Evolutionary conservation across 2,888 invertebrate species (phyloP), one percentile per base, ranked within the genome.

Genomic region (Formica aserva): DNA sequence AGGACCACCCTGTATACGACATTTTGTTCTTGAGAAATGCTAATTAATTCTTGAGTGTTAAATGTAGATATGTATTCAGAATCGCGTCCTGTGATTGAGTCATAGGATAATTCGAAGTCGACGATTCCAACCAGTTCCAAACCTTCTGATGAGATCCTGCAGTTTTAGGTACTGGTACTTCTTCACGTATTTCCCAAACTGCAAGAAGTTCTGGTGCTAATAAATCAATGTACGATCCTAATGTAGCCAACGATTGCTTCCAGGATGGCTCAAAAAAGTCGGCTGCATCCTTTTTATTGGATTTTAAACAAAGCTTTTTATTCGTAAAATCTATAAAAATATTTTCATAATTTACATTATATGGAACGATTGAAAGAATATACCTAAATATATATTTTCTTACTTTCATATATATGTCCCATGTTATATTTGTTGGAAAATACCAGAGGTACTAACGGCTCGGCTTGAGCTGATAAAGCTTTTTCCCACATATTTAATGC

Each of bases 101-200:
- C 11, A 55, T 55, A 15, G 74, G 41, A 45, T 60, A 3, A 29
- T 84, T 87, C 6, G 82, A 77, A n/a, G 81, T 85, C 9, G 91
- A 75, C 32, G 87, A 87, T 87, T 91, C 92, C 29, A 94, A 83
- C 94, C 94, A 94, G 74, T 88, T 92, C 18, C 93, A 86, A 29
- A 94, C 94, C 87, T 94, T 94, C 35, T 94, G 89, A 87, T 92
- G 91, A 11, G 94, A 92, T 22, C 22, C 22, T n/a, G 91, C 74
- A 26, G 69, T 69, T 13, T 89, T 76, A 1, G 93, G 86, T 29
- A 89, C 84, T 48, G 91, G 86, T 29, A 76, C 71, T 22, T 93
- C 91, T n/a, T 94, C 93, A 0, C 89, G 71, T n/a, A 94, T 84
- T 72, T 94, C 94, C 94, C 94, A 94, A 57, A 91, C 91, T 6